Evolutionary conservation across 2,113 vertebrate species (phyloP).

Genomic region (Scartelaos histophorus): DNA sequence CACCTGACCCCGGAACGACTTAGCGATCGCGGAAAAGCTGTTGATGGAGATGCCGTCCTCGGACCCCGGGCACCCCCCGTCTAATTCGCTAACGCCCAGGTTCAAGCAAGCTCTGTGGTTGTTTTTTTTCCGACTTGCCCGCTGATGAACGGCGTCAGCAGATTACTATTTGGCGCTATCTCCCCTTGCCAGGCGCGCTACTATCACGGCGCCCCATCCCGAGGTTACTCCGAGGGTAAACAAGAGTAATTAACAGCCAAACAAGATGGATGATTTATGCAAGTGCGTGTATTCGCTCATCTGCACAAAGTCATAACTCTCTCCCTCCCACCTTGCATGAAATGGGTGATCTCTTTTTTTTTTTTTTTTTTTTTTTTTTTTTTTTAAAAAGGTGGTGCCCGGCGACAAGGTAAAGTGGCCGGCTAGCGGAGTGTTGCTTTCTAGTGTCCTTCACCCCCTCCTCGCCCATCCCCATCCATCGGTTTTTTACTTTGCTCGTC

Average conservation of each 20-base stretch:
- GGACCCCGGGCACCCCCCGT: slow-evolving; percentile 49
- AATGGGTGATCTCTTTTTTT: slow-evolving; percentile 44
- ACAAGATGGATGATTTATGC: slow-evolving; percentile 77
- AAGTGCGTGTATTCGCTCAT: slow-evolving; percentile 67
- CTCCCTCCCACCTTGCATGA: slow-evolving; percentile 44
- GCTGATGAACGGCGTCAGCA: slow-evolving; percentile 69
- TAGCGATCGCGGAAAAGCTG: slow-evolving; percentile 42
- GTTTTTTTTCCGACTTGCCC: slow-evolving; percentile 38
- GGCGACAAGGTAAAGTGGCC: slow-evolving; percentile 49
- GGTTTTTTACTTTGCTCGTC: slow-evolving; percentile 54
- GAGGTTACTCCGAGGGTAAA: slow-evolving; percentile 75
- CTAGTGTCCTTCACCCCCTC: slow-evolving; percentile 40
- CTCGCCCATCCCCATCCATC: slow-evolving; percentile 24
- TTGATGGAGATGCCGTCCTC: slow-evolving; percentile 55
- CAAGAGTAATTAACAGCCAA: slow-evolving; percentile 78
- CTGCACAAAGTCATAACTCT: slow-evolving; percentile 72
- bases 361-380: slow-evolving; percentile 28
- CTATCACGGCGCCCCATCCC: slow-evolving; percentile 68
- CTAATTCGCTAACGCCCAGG: slow-evolving; percentile 58
- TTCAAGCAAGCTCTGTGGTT: slow-evolving; percentile 53
- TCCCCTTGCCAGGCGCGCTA: slow-evolving; percentile 62
- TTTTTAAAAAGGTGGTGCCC: slow-evolving; percentile 48
- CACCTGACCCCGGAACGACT: slow-evolving; percentile 62
- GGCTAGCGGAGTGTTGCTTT: slow-evolving; percentile 28
- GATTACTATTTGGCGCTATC: slow-evolving; percentile 75